Evolutionary conservation across 2,888 invertebrate species (phyloP), one percentile per base, ranked within the genome.

Genomic region (Epinotia demarniana): DNA sequence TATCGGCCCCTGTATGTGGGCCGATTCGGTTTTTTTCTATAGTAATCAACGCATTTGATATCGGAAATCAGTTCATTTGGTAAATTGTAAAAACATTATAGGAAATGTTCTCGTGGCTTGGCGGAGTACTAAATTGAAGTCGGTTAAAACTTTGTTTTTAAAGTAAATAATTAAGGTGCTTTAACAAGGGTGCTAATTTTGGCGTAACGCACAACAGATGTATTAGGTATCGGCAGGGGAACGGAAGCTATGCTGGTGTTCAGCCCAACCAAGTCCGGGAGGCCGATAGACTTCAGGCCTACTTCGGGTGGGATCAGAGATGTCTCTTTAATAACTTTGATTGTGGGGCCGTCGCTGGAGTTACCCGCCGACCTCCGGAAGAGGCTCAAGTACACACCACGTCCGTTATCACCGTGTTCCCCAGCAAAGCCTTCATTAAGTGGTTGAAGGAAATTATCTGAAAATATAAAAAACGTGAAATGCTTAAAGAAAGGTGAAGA

Each of bases 161-260:
- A n/a, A n/a, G n/a, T n/a, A n/a, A n/a, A n/a, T n/a, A 27, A 0
- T 33, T 39, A 72, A 68, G 73, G 73, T 16, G 66, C 43, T 60
- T 71, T 57, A 23, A 91, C 79, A 53, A 92, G 78, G 2, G 92
- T 90, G 77, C 89, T 91, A 3, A 92, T 83, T 83, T 91, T 92
- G 60, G 90, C 87, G 70, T 93, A 93, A 79, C 89, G 89, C 0
- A 93, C 87, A 8, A 93, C 82, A 0, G 92, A 90, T n/a, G 90
- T 89, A 73, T 93, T 93, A 0, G 92, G 92, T 79, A 93, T 90
- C 0, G 92, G 92, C 0, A 93, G 89, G 0, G 92, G 92, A 74
- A 93, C 89, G 8, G 85, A 80, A 0, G 91, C 87, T 18, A 92
- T 77, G 74, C 90, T 92, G 62, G 87, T 89, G 78, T 92, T 91